Conservation (phyloP, 1,140 invertebrate genomes). For the Panagrolaimus sp. region DNA sequence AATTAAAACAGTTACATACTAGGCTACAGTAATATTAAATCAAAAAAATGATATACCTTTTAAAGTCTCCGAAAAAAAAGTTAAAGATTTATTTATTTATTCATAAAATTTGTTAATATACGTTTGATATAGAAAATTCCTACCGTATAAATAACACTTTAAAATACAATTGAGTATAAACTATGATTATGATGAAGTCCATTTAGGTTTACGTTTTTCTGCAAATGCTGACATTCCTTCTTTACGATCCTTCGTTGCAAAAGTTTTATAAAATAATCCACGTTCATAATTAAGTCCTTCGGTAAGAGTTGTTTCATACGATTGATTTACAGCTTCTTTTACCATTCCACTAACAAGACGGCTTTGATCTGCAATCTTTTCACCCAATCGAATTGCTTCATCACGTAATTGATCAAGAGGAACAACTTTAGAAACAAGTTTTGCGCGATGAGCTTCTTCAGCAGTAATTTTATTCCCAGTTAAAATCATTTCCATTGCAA, state of each 20-base stretch:
- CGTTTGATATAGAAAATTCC: too few relatives aligned
- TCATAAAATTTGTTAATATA: too few relatives aligned
- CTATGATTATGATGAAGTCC: not conserved
- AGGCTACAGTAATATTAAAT: too few relatives aligned
- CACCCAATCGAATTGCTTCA: conserved; percentile 83
- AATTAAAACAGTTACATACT: too few relatives aligned
- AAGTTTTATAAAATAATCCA: conserved; percentile 81
- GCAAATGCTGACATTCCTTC: conserved; percentile 87
- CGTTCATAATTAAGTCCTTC: conserved; percentile 83
- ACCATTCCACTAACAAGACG: conserved; percentile 77
- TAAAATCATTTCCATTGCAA: conserved; percentile 94
- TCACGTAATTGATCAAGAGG: conserved; percentile 35
- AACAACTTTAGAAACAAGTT: conserved; percentile 58
- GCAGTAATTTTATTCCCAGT: conserved; percentile 84
- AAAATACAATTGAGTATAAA: not conserved
- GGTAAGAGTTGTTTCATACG: conserved; percentile 77
- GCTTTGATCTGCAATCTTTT: conserved; percentile 86
- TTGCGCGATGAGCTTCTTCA: conserved; percentile 80
- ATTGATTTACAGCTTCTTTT: conserved; percentile 86
- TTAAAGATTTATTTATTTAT: not conserved
- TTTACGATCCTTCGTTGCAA: conserved; percentile 75
- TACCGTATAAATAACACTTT: not conserved
- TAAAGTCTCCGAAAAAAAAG: not conserved
- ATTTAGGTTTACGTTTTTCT: conserved; percentile 70
- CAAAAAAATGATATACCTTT: too few relatives aligned